These are phyloP conservation scores for Cataglyphis albicans DNA, from an alignment of 2,888 invertebrate species.

Conservation along the genomic window DNA sequence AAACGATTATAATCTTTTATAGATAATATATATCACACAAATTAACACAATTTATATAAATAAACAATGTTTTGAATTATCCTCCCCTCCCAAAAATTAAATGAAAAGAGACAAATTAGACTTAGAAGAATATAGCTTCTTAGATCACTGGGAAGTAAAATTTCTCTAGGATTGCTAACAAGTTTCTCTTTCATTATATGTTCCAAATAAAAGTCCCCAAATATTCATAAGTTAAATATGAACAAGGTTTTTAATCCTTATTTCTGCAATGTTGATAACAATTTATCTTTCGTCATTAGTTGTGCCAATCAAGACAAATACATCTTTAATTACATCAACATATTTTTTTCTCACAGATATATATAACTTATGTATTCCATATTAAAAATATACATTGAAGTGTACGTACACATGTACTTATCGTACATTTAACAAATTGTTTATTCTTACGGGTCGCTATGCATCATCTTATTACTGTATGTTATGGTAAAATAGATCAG, in stretches of 20 bases:
- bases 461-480: constrained; percentile 59
- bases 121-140: constrained; percentile 2
- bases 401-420: constrained; percentile 78
- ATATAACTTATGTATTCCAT: constrained; percentile 77
- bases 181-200: not conserved
- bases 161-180: not conserved
- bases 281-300: constrained; percentile 62
- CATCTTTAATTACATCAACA: constrained; percentile 58
- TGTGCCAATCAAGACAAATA: constrained; percentile 70
- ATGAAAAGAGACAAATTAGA: not conserved
- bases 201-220: constrained; percentile 9
- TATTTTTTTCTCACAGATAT: constrained; percentile 64
- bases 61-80: not conserved
- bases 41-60: constrained; percentile 18
- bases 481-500: constrained; percentile 74
- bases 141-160: constrained; percentile 37
- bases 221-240: not conserved
- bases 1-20: not conserved
- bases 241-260: constrained; percentile 13
- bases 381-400: constrained; percentile 84
- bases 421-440: constrained; percentile 75
- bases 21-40: not conserved
- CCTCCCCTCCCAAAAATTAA: not conserved
- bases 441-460: constrained; percentile 67
- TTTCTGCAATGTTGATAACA: constrained; percentile 6